Conservation (phyloP, 2,888 invertebrate genomes). For the Philereme transversata region DNA sequence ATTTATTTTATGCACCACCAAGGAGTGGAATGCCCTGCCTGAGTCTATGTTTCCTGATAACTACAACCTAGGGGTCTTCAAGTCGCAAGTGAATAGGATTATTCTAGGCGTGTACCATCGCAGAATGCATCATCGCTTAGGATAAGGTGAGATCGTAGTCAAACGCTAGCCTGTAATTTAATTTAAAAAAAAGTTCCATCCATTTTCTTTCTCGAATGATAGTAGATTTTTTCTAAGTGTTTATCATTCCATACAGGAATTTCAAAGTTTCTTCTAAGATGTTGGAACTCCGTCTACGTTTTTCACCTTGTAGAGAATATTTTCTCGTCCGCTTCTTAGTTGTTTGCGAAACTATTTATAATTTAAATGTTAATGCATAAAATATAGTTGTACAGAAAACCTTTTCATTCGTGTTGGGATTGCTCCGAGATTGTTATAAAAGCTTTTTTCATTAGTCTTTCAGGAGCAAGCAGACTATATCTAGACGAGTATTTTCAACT, state of each 20-base stretch:
- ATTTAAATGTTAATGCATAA: slow-evolving; percentile 41
- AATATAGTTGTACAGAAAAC: slow-evolving; percentile 8
- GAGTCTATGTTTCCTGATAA: no score
- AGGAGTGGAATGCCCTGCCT: no score
- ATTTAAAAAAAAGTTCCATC: no score
- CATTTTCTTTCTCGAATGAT: slow-evolving; percentile 2
- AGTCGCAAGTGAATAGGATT: no score
- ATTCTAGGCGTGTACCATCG: no score
- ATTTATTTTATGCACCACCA: no score
- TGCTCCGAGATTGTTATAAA: slow-evolving; percentile 1
- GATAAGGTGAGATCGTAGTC: no score
- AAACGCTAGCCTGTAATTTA: no score
- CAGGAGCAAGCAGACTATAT: not conserved
- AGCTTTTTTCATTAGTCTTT: slow-evolving; percentile 3
- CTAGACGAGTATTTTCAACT: no score
- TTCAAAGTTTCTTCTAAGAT: slow-evolving; percentile 47
- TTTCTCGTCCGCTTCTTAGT: slow-evolving; percentile 39
- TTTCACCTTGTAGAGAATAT: slow-evolving; percentile 34
- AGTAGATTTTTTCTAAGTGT: slow-evolving; percentile 34
- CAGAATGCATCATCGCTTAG: no score
- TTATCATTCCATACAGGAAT: slow-evolving; percentile 58
- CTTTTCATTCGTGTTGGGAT: slow-evolving; percentile 22
- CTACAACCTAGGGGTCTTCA: no score
- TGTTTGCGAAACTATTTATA: slow-evolving; percentile 36
- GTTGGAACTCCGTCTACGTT: slow-evolving; percentile 43